Conservation (phyloP, 2,888 invertebrate species). For the Anodontia alba region DNA sequence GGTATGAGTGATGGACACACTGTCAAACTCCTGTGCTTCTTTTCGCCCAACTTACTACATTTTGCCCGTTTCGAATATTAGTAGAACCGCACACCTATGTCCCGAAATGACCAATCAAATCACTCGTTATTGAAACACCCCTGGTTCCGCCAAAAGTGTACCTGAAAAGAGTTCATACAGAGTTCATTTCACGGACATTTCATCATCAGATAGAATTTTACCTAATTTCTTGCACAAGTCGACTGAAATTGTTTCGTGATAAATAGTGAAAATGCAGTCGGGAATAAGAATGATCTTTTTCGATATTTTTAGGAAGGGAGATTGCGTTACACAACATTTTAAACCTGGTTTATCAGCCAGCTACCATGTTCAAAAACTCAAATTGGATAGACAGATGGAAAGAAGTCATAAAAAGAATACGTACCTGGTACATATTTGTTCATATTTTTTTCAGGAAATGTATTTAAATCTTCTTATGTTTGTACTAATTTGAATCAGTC, state of each 20-base stretch:
- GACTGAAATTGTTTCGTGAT: background rate
- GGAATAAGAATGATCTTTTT: background rate
- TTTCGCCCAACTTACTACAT: too few relatives aligned
- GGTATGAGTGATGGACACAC: too few relatives aligned
- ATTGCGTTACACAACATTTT: background rate
- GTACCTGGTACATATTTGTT: background rate
- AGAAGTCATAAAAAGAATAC: background rate
- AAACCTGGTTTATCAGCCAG: background rate
- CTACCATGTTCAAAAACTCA: background rate
- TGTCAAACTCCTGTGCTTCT: too few relatives aligned
- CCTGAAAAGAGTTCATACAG: background rate
- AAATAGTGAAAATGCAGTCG: background rate
- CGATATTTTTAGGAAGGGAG: background rate
- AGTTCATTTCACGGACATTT: background rate
- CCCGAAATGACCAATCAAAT: background rate
- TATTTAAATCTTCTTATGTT: too few relatives aligned
- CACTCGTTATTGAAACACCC: background rate
- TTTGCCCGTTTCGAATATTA: too few relatives aligned
- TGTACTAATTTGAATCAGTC: too few relatives aligned
- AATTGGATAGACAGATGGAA: slow-evolving; percentile 7
- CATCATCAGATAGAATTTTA: background rate
- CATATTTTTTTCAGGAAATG: too few relatives aligned
- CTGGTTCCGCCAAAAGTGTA: background rate
- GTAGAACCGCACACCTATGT: too few relatives aligned
- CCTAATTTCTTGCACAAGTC: background rate